Conservation (phyloP, 1,140 invertebrate genomes). For the Heliothis subflexa region DNA sequence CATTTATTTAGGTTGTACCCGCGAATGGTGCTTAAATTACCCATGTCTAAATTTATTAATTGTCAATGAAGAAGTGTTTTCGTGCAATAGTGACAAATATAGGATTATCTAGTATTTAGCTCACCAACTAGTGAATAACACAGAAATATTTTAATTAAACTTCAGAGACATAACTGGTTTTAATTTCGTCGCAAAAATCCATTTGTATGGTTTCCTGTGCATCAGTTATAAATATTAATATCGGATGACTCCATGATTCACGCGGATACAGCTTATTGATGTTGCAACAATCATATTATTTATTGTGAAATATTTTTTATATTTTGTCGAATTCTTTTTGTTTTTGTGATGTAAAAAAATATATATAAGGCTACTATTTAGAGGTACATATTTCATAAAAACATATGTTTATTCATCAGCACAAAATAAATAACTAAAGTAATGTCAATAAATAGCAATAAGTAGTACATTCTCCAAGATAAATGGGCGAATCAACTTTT, state of each 20-base stretch:
- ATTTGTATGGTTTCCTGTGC: neutral
- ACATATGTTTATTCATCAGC: neutral
- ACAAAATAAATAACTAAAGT: no score
- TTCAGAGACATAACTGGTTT: neutral
- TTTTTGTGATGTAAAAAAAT: neutral
- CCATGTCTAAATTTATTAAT: no score
- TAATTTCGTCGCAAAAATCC: neutral
- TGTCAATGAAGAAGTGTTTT: no score
- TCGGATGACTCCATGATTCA: slow-evolving; percentile 17
- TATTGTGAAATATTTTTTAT: slow-evolving; percentile 5
- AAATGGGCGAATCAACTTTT: no score
- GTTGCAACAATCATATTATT: neutral
- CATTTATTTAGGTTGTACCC: no score
- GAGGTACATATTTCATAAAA: neutral
- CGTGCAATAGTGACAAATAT: no score
- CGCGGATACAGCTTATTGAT: neutral
- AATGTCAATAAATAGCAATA: no score
- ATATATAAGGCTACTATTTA: neutral
- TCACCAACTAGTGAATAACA: no score
- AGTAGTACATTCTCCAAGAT: no score
- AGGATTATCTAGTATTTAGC: no score
- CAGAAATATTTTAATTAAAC: no score
- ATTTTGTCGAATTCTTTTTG: neutral
- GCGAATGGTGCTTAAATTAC: no score
- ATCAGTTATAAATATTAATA: slow-evolving; percentile 27